phyloP scores from a whole-genome alignment of 2,888 invertebrate genomes.

The Ptychoptera contaminata region DNA sequence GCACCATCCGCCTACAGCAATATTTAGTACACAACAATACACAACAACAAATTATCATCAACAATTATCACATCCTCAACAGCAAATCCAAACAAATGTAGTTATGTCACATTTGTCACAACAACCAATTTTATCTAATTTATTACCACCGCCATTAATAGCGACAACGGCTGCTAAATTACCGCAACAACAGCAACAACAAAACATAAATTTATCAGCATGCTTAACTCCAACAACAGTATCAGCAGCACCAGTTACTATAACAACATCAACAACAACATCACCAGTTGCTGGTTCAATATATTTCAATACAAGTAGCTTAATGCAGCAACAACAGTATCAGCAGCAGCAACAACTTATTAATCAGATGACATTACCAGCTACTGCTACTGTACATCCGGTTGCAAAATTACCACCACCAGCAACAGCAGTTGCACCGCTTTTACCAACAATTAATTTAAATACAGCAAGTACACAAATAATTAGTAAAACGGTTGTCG shows the following conservation, averaged over 20 bases:
- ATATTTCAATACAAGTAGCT: neutral
- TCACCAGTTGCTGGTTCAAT: neutral
- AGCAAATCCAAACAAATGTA: neutral
- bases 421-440: constrained; percentile 30
- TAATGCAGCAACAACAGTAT: constrained; percentile 10
- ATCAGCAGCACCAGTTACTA: constrained; percentile 4
- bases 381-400: constrained; percentile 23
- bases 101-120: too few relatives aligned
- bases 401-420: constrained; percentile 21
- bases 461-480: constrained; percentile 16
- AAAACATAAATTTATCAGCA: neutral
- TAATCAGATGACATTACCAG: constrained; percentile 11
- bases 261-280: constrained; percentile 16
- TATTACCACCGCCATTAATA: neutral
- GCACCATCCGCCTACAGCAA: constrained; percentile 3
- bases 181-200: neutral
- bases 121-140: too few relatives aligned
- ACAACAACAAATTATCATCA: neutral
- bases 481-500: constrained; percentile 22
- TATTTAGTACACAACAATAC: neutral
- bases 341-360: constrained; percentile 11
- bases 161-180: neutral
- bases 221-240: neutral
- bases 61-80: constrained; percentile 2
- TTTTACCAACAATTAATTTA: constrained; percentile 35